Base-by-base conservation (phyloP, 1,140 invertebrate species). In the Leptinotarsa lineolata region DNA sequence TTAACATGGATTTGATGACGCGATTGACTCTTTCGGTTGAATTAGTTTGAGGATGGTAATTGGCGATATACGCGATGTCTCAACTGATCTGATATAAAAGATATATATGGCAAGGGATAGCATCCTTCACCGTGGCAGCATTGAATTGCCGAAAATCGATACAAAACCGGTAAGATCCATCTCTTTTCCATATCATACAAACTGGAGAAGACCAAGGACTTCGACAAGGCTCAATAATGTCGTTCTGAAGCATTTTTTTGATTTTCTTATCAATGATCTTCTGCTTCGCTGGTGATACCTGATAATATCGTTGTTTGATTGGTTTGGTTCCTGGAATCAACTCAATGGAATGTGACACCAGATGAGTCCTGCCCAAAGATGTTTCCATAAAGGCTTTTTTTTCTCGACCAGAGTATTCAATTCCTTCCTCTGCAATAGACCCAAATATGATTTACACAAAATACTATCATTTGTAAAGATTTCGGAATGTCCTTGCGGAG, bases 121-220 rank as follows among this genome's bases (percentile, higher is more conserved):
- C 59, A n/a, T 60, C 59, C 59, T 60, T 21, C 16, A 11, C 59
- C 8, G 67, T 73, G 16, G 70, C 58, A 44, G 73, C 68, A 66
- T 76, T 78, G 16, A 81, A 18, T 54, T 67, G 60, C n/a, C 87
- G 66, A 74, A 82, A 88, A 72, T 84, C 81, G 2, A 81, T 70
- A 73, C 77, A 77, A 46, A 83, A 66, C 2, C 84, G 61, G 16
- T 72, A 70, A 18, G 60, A 30, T 2, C 77, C 78, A 60, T 78
- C 72, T 46, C 79, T 80, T 60, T 84, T 84, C n/a, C 73, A 72
- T 3, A 81, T 78, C 6, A 81, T 46, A 16, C 83, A 67, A 15
- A 82, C 70, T 6, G 75, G 73, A 2, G 72, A 74, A 0, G 78
- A 73, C 72, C 74, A 84, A 8, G 78, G 71, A 6, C 12, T 39